Conservation (phyloP, 2,113 vertebrate genomes). For the Siniperca knerii region DNA sequence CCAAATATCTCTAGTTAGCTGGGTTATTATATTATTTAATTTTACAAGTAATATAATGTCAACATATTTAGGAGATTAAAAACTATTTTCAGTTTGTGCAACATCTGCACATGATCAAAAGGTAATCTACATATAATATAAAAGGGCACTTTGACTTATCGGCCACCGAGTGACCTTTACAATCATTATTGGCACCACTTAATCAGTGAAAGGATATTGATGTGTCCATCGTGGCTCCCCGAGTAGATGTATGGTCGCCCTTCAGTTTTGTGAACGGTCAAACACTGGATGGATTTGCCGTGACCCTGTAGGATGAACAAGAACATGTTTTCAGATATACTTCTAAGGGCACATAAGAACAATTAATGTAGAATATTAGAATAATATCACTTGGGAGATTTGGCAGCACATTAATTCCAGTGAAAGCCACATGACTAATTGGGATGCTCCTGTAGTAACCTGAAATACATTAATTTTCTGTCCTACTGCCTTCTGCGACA, state of each 20-base stretch:
- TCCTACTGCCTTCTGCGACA: background rate
- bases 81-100: background rate
- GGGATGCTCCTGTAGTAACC: background rate
- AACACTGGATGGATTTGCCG: conserved; percentile 95
- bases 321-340: background rate
- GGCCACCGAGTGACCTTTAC: background rate
- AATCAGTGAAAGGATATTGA: conserved; percentile 94
- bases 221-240: conserved; percentile 95
- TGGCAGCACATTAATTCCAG: background rate
- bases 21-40: too few species aligned
- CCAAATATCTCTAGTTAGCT: background rate
- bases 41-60: background rate
- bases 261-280: conserved; percentile 90
- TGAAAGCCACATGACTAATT: background rate
- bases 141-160: background rate
- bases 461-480: background rate
- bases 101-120: background rate
- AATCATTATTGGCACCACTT: background rate
- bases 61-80: background rate
- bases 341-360: background rate
- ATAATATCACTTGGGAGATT: background rate
- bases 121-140: background rate
- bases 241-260: conserved; percentile 92
- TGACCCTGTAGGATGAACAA: conserved; percentile 88
- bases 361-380: background rate